Percentiles rank a stretch among this genome's conserved stretches.
Evolutionary conservation across 35 echinoderm and acorn worm species (phyloP).

Genomic region (Antedon bifida): DNA sequence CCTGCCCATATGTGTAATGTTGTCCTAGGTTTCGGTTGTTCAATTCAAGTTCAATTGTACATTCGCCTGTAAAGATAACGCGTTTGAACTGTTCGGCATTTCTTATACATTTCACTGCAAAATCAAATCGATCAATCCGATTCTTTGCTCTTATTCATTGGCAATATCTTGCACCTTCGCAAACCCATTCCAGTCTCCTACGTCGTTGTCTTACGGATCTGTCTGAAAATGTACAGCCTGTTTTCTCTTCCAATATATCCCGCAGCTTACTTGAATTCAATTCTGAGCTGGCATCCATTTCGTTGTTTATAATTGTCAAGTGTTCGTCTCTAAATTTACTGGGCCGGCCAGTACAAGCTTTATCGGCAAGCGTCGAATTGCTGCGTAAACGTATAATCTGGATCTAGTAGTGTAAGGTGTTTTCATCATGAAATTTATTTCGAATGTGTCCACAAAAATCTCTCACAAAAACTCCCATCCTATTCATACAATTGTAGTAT

Average conservation of each 20-base stretch:
- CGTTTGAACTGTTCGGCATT: conserved; percentile 17
- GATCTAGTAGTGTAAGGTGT: not conserved
- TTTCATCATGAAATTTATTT: not conserved
- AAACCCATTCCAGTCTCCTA: conserved; percentile 22
- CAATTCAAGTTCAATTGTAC: conserved; percentile 15
- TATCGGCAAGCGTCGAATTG: not conserved
- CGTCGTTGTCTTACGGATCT: no score
- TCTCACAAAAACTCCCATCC: no score
- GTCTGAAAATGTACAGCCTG: not conserved
- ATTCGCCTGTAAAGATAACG: conserved; percentile 42
- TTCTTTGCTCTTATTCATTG: conserved; percentile 9
- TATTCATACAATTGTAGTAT: no score
- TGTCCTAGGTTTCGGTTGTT: conserved; percentile 5
- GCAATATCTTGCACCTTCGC: not conserved
- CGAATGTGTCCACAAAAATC: no score
- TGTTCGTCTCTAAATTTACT: not conserved
- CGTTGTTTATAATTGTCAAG: not conserved
- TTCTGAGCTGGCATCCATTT: not conserved
- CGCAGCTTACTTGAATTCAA: not conserved
- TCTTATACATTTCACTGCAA: not conserved
- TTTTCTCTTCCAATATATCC: not conserved
- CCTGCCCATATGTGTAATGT: conserved; percentile 38
- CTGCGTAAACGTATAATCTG: not conserved
- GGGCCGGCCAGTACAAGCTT: not conserved
- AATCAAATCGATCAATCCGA: not conserved